Conservation (phyloP, 1,140 invertebrate species). For the Odontomachus brunneus region DNA sequence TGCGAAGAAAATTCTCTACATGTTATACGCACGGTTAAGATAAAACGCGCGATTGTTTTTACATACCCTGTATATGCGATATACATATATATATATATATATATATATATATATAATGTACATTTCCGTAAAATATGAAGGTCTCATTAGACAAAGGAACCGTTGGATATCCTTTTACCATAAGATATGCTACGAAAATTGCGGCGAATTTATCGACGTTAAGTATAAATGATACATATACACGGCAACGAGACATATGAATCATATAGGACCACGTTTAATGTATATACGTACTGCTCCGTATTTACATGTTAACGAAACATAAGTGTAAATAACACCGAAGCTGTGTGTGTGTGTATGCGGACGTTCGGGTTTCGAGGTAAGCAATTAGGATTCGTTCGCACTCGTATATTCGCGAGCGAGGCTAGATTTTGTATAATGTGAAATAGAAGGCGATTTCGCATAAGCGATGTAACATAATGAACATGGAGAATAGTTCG, state of each 20-base stretch:
- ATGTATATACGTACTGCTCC: slow-evolving; percentile 77
- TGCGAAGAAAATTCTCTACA: no score
- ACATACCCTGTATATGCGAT: slow-evolving; percentile 22
- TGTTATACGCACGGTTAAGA: no score
- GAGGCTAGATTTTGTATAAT: slow-evolving; percentile 76
- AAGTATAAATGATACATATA: slow-evolving; percentile 68
- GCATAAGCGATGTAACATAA: slow-evolving; percentile 57
- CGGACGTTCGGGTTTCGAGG: slow-evolving; percentile 33
- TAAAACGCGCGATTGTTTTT: slow-evolving; percentile 15
- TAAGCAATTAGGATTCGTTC: slow-evolving; percentile 53
- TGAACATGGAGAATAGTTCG: slow-evolving; percentile 22
- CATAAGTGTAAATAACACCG: slow-evolving; percentile 70
- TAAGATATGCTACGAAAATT: slow-evolving; percentile 33
- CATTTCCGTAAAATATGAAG: slow-evolving; percentile 36
- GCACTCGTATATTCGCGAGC: slow-evolving; percentile 30
- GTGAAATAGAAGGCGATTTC: slow-evolving; percentile 38
- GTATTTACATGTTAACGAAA: slow-evolving; percentile 56
- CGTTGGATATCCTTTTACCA: slow-evolving; percentile 37
- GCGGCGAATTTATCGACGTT: slow-evolving; percentile 50
- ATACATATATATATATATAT: slow-evolving; percentile 58
- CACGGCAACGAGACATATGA: slow-evolving; percentile 80
- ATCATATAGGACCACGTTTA: slow-evolving; percentile 80
- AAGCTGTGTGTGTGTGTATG: slow-evolving; percentile 60
- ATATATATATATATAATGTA: slow-evolving; percentile 57
- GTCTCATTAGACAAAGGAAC: not conserved